Percentiles rank a stretch among this genome's conserved stretches.
phyloP scores from a whole-genome alignment of 2,797 vertebrate genomes.

The Lateolabrax maculatus region DNA sequence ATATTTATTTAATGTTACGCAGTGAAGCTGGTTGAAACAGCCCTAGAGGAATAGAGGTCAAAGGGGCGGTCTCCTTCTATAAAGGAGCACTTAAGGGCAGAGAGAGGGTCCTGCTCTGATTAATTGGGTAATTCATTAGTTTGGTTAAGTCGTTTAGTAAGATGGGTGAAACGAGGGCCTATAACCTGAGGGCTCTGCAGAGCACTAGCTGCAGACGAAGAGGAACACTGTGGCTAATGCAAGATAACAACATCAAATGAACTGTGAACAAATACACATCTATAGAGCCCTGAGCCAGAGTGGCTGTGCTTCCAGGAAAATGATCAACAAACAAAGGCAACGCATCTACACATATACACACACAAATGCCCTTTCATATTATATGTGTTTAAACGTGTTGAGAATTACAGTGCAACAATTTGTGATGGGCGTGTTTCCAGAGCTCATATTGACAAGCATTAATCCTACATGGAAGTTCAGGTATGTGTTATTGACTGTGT shows the following conservation, averaged over 20 bases:
- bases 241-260: slow-evolving; percentile 83
- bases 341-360: slow-evolving; percentile 34
- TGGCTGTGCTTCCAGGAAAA: slow-evolving; percentile 62
- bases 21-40: slow-evolving; percentile 81
- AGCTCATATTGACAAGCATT: slow-evolving; percentile 68
- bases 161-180: slow-evolving; percentile 75
- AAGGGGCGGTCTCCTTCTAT: slow-evolving; percentile 81
- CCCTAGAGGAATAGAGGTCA: slow-evolving; percentile 86
- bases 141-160: slow-evolving; percentile 85
- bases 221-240: slow-evolving; percentile 78
- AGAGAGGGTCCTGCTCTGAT: slow-evolving; percentile 85
- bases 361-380: slow-evolving; percentile 45
- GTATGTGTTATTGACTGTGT: slow-evolving; percentile 73
- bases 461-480: slow-evolving; percentile 74
- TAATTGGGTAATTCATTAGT: slow-evolving; percentile 90
- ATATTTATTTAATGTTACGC: slow-evolving; percentile 88
- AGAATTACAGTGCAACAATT: slow-evolving; percentile 36
- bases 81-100: slow-evolving; percentile 87
- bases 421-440: slow-evolving; percentile 42
- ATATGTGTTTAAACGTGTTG: slow-evolving; percentile 44
- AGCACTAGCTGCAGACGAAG: slow-evolving; percentile 69
- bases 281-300: slow-evolving; percentile 52
- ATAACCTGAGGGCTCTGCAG: slow-evolving; percentile 78
- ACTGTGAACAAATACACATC: slow-evolving; percentile 73
- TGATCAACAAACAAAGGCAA: slow-evolving; percentile 50